Conservation (phyloP, 2,888 invertebrate species). For the Galeruca laticollis region DNA sequence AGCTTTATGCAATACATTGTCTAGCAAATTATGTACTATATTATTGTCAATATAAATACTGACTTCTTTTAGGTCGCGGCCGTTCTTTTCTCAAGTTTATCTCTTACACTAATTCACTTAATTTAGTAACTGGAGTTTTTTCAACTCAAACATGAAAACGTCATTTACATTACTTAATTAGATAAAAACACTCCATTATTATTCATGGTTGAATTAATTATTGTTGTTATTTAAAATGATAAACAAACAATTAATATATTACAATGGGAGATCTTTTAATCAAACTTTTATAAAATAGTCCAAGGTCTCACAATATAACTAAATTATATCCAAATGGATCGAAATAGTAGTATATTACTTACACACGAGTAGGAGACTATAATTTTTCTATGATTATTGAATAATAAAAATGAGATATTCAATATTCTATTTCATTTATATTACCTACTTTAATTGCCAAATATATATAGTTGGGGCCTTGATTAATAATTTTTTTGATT, state of each 20-base stretch:
- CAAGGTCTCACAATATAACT: no score
- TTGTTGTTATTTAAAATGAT: neutral
- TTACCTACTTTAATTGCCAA: no score
- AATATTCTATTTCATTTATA: no score
- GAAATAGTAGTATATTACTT: no score
- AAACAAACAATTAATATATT: neutral
- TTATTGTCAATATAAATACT: slow-evolving; percentile 50
- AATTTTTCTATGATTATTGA: no score
- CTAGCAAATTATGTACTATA: slow-evolving; percentile 50
- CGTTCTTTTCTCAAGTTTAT: slow-evolving; percentile 38
- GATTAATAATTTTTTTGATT: no score
- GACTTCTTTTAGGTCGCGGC: slow-evolving; percentile 47
- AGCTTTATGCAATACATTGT: slow-evolving; percentile 50
- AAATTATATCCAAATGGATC: no score
- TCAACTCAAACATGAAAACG: neutral
- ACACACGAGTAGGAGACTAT: no score
- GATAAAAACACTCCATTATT: neutral
- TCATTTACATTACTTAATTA: neutral
- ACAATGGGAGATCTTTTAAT: neutral
- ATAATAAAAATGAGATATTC: no score
- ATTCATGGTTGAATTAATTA: neutral
- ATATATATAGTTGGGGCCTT: no score
- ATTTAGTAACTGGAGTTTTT: slow-evolving; percentile 4
- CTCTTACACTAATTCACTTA: slow-evolving; percentile 16
- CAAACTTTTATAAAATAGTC: no score